Base-by-base conservation (phyloP, 1,140 invertebrate genomes). In the Helicorthomorpha holstii region DNA sequence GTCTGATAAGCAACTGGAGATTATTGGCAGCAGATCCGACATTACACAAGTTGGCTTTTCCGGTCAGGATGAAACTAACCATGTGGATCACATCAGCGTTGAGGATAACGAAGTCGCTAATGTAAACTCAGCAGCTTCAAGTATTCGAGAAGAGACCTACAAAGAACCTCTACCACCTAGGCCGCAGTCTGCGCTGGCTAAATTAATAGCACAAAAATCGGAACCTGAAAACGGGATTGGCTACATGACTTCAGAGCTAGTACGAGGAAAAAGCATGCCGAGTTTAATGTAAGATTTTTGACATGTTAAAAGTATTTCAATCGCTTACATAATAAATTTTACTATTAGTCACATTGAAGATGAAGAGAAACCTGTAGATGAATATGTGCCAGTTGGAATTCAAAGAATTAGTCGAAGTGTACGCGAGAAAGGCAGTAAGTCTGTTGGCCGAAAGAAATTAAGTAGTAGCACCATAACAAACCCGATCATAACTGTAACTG, bases 401-500 rank as follows among this genome's bases (percentile, higher is more conserved):
- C 27, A 51, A 25, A 3, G 50, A 43, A 23, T 7, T 3, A 51
- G 50, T 27, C 27, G 34, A 44, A 51, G 50, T 25, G 50, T 51
- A 3, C 34, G 50, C 3, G 50, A 51, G 34, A 51, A 51, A 27
- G 29, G 29, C 7, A n/a, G n/a, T n/a, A n/a, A n/a, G n/a, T n/a
- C n/a, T n/a, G n/a, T 14, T 12, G 7, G 26, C 14, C 38, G 26
- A 34, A 48, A 12, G 21, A 4, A 12, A 25, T 10, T 7, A n/a
- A 10, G 3, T 59, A 56, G 69, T 7, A 73, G 68, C 47, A 68
- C 69, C 52, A 68, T 73, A 1, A 73, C 80, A 41, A 92, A 92
- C 70, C 92, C 91, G 1, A 93, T 95, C 49, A 96, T 95, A 44
- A 95, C 90, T 1, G 88, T 96, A 0, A 95, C 92, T 1, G 88